Evolutionary conservation across 1,140 invertebrate genomes (phyloP), one percentile per base, ranked within the genome.

Genomic region (Vanessa atalanta): DNA sequence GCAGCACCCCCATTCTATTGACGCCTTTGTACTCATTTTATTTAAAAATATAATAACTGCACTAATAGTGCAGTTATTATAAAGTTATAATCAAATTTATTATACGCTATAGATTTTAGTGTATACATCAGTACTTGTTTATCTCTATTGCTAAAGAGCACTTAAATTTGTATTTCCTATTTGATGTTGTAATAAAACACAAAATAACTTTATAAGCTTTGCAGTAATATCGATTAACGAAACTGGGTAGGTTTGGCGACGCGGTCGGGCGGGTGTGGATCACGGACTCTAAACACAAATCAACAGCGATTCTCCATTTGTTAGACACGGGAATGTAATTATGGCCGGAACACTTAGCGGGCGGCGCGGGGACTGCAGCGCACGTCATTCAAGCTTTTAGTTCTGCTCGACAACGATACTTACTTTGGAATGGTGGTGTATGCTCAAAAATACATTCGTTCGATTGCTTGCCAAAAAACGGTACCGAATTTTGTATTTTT

Each of bases 311-410:
- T 90, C 90, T 93, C 91, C 91, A 93, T 93, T 93, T 93, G 90
- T 93, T 90, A 91, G 90, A 93, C 91, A 93, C 89, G 90, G 87
- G 91, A 93, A 93, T 93, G 89, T 93, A 92, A 93, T 93, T 93
- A 93, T 91, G 91, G 87, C 83, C 85, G 90, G 88, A 91, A 90
- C 88, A 90, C 83, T 90, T 88, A 82, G 83, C 79, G 85, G 84
- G 84, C 73, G 76, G 79, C 43, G 79, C 77, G 81, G 82, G 77
- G 78, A 43, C 77, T 81, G 85, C 78, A 81, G 79, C 80, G 82
- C 83, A 81, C 89, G 83, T 89, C 89, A 90, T 88, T 88, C 84
- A 85, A 83, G 88, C 89, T 92, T 91, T 90, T 89, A 90, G 87
- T 87, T 89, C 80, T 76, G 81, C 84, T 84, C 83, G 76, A 91